A percentile compares a stretch with the other conserved stretches of the same genome.
Evolutionary conservation across 2,113 vertebrate species (phyloP).

Genomic region (Genyomyrus donnyi): DNA sequence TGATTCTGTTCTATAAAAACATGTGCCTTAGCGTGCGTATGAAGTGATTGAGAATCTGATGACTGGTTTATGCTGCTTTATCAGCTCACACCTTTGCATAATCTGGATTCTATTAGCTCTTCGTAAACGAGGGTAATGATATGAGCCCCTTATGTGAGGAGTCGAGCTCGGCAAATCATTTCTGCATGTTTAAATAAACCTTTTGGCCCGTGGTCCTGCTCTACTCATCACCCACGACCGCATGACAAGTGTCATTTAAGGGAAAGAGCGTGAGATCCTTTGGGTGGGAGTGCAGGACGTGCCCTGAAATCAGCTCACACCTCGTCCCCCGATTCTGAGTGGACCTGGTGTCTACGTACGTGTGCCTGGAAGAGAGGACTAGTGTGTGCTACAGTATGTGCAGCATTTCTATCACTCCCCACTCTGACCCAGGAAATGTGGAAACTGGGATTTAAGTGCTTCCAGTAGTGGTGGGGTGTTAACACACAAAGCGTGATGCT

Average conservation of each 20-base stretch:
- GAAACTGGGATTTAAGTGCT: not conserved
- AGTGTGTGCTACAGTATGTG: not conserved
- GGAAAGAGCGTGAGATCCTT: not conserved
- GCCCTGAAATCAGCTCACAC: not conserved
- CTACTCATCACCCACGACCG: not conserved
- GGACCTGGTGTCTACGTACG: not conserved
- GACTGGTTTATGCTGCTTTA: conserved; percentile 5
- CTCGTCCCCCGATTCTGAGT: not conserved
- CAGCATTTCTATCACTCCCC: not conserved
- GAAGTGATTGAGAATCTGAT: not conserved
- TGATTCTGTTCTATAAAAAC: not conserved
- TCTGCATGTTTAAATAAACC: not conserved
- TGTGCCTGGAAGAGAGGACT: not conserved
- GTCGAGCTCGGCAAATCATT: not conserved
- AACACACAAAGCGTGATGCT: not conserved
- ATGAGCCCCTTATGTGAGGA: not conserved
- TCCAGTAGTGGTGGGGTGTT: not conserved
- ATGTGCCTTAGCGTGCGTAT: not conserved
- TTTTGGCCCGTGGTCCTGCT: not conserved
- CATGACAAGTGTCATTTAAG: not conserved
- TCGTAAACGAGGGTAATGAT: not conserved
- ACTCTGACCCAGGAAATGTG: not conserved
- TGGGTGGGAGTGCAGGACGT: not conserved
- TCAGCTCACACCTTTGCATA: not conserved
- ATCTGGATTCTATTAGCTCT: conserved; percentile 9